A percentile compares a stretch with the other conserved stretches of the same genome.
These are phyloP conservation scores for Rhinogobio ventralis DNA, from an alignment of 2,797 vertebrate species.

Conservation along the genomic window DNA sequence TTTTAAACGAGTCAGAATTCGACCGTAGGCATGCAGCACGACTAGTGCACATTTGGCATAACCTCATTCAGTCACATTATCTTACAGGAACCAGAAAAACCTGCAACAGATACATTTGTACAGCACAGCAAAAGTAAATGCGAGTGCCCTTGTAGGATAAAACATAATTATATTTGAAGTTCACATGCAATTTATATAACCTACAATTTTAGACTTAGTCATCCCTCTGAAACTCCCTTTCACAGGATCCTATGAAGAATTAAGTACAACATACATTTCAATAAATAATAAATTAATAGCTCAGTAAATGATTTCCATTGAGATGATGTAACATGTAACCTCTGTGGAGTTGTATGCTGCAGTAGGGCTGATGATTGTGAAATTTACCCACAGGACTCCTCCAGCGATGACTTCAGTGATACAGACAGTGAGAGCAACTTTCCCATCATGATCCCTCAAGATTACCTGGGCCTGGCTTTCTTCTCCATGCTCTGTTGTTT, in stretches of 20 bases:
- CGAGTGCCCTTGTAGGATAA: slow-evolving; percentile 33
- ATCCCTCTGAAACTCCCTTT: not conserved
- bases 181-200: slow-evolving; percentile 12
- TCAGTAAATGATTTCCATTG: not conserved
- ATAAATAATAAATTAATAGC: not conserved
- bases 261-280: not conserved
- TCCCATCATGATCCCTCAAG: slow-evolving; percentile 85
- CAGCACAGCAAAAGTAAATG: slow-evolving; percentile 16
- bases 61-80: slow-evolving; percentile 79
- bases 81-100: slow-evolving; percentile 65
- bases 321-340: not conserved
- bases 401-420: slow-evolving; percentile 84
- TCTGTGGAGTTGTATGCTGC: not conserved
- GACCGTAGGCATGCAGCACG: slow-evolving; percentile 66
- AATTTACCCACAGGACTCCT: slow-evolving; percentile 76
- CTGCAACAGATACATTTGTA: slow-evolving; percentile 42
- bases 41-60: slow-evolving; percentile 66
- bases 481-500: slow-evolving; percentile 95
- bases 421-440: slow-evolving; percentile 84
- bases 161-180: slow-evolving; percentile 7
- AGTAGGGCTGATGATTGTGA: not conserved
- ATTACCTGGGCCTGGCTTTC: slow-evolving; percentile 88
- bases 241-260: not conserved
- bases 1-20: slow-evolving; percentile 64
- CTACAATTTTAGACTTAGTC: slow-evolving; percentile 7